phyloP scores from a whole-genome alignment of 1,140 invertebrate species.

The Halotydeus destructor region DNA sequence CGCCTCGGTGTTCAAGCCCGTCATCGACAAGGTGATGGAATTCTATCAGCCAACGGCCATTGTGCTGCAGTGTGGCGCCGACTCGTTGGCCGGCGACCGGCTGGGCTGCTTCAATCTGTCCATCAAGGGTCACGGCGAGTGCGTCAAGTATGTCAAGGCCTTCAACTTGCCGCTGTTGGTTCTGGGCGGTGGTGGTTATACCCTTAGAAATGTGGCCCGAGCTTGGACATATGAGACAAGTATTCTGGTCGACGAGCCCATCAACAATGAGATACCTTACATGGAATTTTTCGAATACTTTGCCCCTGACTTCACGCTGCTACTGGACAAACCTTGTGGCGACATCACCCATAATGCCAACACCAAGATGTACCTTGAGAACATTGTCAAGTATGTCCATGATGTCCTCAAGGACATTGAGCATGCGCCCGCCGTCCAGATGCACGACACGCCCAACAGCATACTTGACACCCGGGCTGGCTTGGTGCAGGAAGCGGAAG shows the following conservation, averaged over 20 bases:
- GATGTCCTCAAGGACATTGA: slow-evolving; percentile 24
- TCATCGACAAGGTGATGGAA: slow-evolving; percentile 82
- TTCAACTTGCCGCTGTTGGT: slow-evolving; percentile 81
- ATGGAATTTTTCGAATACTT: slow-evolving; percentile 82
- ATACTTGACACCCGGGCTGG: slow-evolving; percentile 21
- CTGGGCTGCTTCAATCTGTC: slow-evolving; percentile 70
- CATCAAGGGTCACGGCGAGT: slow-evolving; percentile 78
- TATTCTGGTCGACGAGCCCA: slow-evolving; percentile 65
- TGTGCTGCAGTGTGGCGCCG: slow-evolving; percentile 92
- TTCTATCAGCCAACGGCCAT: slow-evolving; percentile 91
- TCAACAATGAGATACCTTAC: slow-evolving; percentile 75
- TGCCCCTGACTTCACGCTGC: slow-evolving; percentile 76
- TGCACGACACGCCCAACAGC: slow-evolving; percentile 68
- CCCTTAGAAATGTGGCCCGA: slow-evolving; percentile 83
- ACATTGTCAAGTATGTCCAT: slow-evolving; percentile 19
- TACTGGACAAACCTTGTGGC: slow-evolving; percentile 28
- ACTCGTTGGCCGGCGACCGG: slow-evolving; percentile 84
- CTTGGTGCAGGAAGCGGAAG: slow-evolving; percentile 10
- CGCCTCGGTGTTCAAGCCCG: slow-evolving; percentile 76
- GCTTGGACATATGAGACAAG: slow-evolving; percentile 99
- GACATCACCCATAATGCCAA: slow-evolving; percentile 13
- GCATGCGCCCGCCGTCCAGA: slow-evolving; percentile 44
- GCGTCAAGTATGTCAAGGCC: slow-evolving; percentile 86
- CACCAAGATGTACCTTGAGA: slow-evolving; percentile 36
- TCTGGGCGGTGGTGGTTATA: slow-evolving; percentile 92